Conservation (phyloP, 2,797 vertebrate genomes). For the Xerus rutilus region DNA sequence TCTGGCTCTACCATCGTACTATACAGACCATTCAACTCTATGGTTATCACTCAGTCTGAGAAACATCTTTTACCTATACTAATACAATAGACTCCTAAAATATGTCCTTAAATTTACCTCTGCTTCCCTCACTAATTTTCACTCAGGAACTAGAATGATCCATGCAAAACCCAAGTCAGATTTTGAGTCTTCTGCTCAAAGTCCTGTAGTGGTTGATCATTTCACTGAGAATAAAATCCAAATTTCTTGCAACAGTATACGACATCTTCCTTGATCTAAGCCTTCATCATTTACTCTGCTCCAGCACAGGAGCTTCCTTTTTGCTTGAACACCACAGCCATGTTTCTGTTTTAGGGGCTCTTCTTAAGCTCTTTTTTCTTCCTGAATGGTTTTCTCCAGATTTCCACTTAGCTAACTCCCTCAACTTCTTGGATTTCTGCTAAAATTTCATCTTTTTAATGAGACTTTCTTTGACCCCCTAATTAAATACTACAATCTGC, state of each 20-base stretch:
- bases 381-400: background rate
- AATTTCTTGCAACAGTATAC: background rate
- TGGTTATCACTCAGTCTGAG: background rate
- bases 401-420: background rate
- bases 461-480: background rate
- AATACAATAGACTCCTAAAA: background rate
- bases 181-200: slow-evolving; percentile 27
- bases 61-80: background rate
- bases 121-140: background rate
- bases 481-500: background rate
- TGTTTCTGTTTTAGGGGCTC: background rate
- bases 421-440: slow-evolving; percentile 18
- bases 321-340: background rate
- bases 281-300: background rate
- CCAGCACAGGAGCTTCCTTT: background rate
- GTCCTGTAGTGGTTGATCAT: background rate
- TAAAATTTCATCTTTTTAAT: background rate
- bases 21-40: background rate
- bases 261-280: background rate
- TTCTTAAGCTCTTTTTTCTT: background rate
- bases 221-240: slow-evolving; percentile 36
- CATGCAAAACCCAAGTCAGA: background rate
- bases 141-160: background rate
- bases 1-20: background rate
- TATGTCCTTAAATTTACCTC: background rate